These are phyloP conservation scores for Homalodisca vitripennis DNA, from an alignment of 1,140 invertebrate species.

Conservation along the genomic window DNA sequence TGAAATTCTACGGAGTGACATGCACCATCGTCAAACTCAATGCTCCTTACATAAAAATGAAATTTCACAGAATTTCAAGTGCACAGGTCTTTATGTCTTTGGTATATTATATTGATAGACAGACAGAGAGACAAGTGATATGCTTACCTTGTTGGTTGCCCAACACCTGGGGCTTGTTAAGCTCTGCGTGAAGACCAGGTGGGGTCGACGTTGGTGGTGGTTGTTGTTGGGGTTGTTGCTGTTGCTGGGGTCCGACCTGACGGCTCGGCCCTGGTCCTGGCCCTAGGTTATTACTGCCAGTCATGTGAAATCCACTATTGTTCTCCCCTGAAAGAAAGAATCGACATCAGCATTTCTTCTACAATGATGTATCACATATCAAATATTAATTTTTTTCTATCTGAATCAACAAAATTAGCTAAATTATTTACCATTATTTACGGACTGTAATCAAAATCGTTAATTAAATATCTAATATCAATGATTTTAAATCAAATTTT, in stretches of 20 bases:
- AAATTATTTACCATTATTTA: too few relatives aligned
- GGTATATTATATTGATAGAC: too few relatives aligned
- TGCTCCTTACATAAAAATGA: too few relatives aligned
- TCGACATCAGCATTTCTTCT: background rate
- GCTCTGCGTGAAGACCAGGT: background rate
- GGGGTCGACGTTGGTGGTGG: slow-evolving; percentile 9
- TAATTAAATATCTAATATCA: too few relatives aligned
- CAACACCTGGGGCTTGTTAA: background rate
- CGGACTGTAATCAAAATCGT: too few relatives aligned
- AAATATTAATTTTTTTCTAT: background rate
- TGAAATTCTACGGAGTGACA: too few relatives aligned
- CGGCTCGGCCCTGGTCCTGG: background rate
- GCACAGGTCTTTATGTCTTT: too few relatives aligned
- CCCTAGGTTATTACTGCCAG: background rate
- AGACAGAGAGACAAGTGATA: too few relatives aligned
- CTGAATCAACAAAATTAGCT: too few relatives aligned
- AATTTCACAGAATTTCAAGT: too few relatives aligned
- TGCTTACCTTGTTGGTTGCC: slow-evolving; percentile 1
- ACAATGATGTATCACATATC: background rate
- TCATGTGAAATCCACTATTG: slow-evolving; percentile 1
- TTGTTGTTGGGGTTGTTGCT: background rate
- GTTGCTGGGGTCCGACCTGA: background rate
- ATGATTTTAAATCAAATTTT: too few relatives aligned
- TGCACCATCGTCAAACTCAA: too few relatives aligned
- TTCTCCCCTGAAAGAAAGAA: slow-evolving; percentile 1